Percentiles rank a stretch among this genome's conserved stretches.
phyloP scores from a whole-genome alignment of 2,888 invertebrate species.

The Ophion obscuratus region DNA sequence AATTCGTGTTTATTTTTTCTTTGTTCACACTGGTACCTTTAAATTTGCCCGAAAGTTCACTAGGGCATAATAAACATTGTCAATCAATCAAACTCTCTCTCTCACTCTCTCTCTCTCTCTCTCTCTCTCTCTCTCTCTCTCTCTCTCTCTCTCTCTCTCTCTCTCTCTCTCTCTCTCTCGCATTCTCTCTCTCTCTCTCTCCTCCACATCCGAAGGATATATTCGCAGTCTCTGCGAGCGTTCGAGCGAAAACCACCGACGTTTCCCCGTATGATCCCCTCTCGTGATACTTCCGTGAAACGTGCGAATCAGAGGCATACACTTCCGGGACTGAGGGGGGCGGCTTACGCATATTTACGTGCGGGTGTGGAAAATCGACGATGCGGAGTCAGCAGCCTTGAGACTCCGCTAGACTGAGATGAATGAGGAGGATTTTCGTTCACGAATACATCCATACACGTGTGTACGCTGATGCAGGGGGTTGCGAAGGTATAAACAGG shows the following conservation, averaged over 20 bases:
- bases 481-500: conserved; percentile 14
- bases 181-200: too few relatives aligned
- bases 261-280: conserved; percentile 41
- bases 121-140: too few relatives aligned
- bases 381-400: conserved; percentile 6
- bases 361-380: conserved; percentile 43
- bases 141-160: too few relatives aligned
- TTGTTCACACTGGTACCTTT: too few relatives aligned
- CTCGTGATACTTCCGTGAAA: conserved; percentile 72
- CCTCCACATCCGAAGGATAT: conserved; percentile 8
- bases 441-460: conserved; percentile 3
- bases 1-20: too few relatives aligned
- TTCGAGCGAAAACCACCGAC: conserved; percentile 54
- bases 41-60: too few relatives aligned
- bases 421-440: conserved; percentile 14
- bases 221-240: conserved; percentile 41
- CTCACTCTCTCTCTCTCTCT: too few relatives aligned
- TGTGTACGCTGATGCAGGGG: conserved; percentile 1
- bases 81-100: too few relatives aligned
- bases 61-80: too few relatives aligned
- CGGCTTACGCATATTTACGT: conserved; percentile 9
- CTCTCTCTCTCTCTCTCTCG: too few relatives aligned
- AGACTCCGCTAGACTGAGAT: conserved; percentile 28
- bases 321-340: conserved; percentile 9
- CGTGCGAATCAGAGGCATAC: conserved; percentile 39